Conservation (phyloP, 2,888 invertebrate genomes). For the Drosophila falleni region DNA sequence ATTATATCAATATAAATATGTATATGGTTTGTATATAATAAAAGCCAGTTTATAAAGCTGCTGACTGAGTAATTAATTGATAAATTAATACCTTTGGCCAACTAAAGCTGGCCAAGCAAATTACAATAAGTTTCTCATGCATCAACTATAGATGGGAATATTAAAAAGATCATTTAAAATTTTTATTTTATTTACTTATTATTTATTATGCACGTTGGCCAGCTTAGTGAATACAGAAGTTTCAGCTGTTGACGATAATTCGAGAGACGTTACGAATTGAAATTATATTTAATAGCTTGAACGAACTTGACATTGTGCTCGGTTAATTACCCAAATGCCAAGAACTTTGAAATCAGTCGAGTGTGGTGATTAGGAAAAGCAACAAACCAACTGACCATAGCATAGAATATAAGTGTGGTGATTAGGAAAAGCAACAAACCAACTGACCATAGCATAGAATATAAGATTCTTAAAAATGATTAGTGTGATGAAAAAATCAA, state of each 20-base stretch:
- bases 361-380: constrained; percentile 66
- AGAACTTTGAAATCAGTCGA: constrained; percentile 62
- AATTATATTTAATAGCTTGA: constrained; percentile 61
- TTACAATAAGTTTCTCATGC: constrained; percentile 18
- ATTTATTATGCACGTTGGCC: constrained; percentile 42
- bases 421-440: constrained; percentile 55
- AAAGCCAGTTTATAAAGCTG: constrained; percentile 19
- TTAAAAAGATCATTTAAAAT: neutral
- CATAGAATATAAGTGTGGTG: too few species aligned
- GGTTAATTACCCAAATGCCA: constrained; percentile 60
- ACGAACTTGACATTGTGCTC: constrained; percentile 68
- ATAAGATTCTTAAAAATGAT: neutral
- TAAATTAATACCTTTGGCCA: constrained; percentile 15
- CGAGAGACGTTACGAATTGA: constrained; percentile 32
- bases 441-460: constrained; percentile 53
- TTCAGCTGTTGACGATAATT: constrained; percentile 50
- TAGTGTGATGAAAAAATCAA: too few species aligned
- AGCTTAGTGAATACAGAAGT: constrained; percentile 3
- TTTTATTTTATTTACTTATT: constrained; percentile 17
- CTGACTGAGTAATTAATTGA: constrained; percentile 31
- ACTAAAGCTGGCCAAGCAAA: constrained; percentile 27
- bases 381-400: constrained; percentile 41
- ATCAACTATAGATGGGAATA: constrained; percentile 3
- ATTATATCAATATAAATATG: constrained; percentile 30
- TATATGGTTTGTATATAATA: constrained; percentile 22